These are phyloP conservation scores for Platypus cylindrus DNA, from an alignment of 2,888 invertebrate species.

Conservation along the genomic window DNA sequence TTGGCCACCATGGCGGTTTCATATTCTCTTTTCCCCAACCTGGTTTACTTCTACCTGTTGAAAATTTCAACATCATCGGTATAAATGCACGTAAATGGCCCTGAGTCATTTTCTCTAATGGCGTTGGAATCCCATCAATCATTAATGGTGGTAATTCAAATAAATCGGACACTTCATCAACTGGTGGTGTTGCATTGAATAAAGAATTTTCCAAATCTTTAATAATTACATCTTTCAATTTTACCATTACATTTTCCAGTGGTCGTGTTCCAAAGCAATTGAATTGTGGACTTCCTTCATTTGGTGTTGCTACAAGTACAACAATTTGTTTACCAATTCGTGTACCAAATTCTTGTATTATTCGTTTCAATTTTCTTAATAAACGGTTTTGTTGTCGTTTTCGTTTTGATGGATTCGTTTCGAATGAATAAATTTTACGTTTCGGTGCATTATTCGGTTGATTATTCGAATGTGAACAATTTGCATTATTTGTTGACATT, in stretches of 20 bases:
- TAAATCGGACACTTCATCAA: slow-evolving; percentile 80
- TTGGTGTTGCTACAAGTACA: slow-evolving; percentile 90
- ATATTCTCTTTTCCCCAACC: slow-evolving; percentile 97
- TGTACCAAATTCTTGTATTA: slow-evolving; percentile 93
- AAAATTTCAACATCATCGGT: slow-evolving; percentile 95
- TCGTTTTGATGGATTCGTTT: slow-evolving; percentile 91
- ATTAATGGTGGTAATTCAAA: slow-evolving; percentile 93
- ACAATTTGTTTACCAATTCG: slow-evolving; percentile 95
- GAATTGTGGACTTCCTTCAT: slow-evolving; percentile 90
- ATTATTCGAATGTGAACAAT: slow-evolving; percentile 87
- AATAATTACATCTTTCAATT: slow-evolving; percentile 83
- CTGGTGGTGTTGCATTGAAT: slow-evolving; percentile 57
- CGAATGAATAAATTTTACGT: no score
- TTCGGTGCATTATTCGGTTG: no score
- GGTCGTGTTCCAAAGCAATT: slow-evolving; percentile 96
- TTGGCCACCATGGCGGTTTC: slow-evolving; percentile 96
- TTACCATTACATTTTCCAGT: slow-evolving; percentile 88
- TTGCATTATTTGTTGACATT: slow-evolving; percentile 88
- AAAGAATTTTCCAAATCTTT: slow-evolving; percentile 87
- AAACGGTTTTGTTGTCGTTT: slow-evolving; percentile 92
- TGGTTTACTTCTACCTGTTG: slow-evolving; percentile 91
- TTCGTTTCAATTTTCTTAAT: slow-evolving; percentile 78
- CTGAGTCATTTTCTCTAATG: slow-evolving; percentile 98
- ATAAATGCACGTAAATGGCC: slow-evolving; percentile 94
- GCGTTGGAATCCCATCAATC: slow-evolving; percentile 95